Percentiles rank a stretch among this genome's conserved stretches.
phyloP scores from a whole-genome alignment of 1,140 invertebrate species.

The Conus betulinus region DNA sequence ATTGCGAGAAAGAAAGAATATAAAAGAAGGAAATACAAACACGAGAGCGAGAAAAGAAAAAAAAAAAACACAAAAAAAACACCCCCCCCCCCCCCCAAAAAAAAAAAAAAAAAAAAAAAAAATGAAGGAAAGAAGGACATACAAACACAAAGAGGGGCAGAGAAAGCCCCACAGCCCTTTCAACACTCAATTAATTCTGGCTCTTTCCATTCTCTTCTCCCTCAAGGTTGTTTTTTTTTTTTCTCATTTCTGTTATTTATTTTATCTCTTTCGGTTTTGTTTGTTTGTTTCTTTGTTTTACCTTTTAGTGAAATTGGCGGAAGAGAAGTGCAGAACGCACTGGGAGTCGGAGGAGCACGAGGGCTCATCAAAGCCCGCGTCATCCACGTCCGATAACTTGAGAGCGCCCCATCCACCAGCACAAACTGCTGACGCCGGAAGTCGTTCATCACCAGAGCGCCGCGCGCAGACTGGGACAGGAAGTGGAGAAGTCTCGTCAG shows the following conservation, averaged over 20 bases:
- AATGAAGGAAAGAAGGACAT: no score
- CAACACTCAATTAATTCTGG: no score
- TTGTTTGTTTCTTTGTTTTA: conserved; percentile 30
- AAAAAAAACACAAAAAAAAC: no score
- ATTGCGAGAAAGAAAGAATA: no score
- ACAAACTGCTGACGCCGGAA: conserved; percentile 78
- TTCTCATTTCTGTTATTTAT: not conserved
- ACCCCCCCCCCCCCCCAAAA: no score
- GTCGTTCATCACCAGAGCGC: conserved; percentile 77
- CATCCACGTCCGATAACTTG: conserved; percentile 78
- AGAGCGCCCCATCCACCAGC: conserved; percentile 73
- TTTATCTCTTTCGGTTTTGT: not conserved
- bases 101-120: no score
- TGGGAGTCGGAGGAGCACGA: conserved; percentile 65
- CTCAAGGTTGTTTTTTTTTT: not conserved
- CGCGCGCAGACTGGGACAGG: conserved; percentile 73
- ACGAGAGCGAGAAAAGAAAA: no score
- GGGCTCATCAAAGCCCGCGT: conserved; percentile 75
- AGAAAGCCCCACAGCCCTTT: no score
- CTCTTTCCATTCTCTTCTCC: not conserved
- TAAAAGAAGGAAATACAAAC: no score
- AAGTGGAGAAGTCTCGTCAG: conserved; percentile 75
- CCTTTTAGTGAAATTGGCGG: conserved; percentile 67
- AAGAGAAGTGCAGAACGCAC: conserved; percentile 61
- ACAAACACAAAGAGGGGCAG: no score